Conservation (phyloP, 2,113 vertebrate species). For the Sander vitreus region DNA sequence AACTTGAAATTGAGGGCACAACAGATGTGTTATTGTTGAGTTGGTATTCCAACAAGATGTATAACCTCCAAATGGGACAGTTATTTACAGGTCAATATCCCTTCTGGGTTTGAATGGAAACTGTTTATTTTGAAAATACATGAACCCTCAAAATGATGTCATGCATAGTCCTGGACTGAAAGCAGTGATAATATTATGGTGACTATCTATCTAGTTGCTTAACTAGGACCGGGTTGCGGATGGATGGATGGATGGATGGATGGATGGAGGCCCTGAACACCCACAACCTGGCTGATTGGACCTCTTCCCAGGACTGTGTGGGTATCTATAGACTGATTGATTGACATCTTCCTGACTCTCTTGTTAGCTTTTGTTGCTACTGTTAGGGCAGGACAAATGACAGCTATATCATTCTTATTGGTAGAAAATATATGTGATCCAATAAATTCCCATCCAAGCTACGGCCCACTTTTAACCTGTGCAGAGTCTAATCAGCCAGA, state of each 20-base stretch:
- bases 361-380: too few relatives aligned
- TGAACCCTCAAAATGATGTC: slow-evolving; percentile 19
- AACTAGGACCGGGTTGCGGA: background rate
- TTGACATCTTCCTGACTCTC: too few relatives aligned
- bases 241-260: background rate
- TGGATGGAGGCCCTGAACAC: too few relatives aligned
- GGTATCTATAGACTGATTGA: too few relatives aligned
- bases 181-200: slow-evolving; percentile 17
- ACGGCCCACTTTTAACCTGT: too few relatives aligned
- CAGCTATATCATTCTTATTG: too few relatives aligned
- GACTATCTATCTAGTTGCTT: background rate
- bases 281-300: too few relatives aligned
- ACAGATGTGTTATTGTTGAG: slow-evolving; percentile 36
- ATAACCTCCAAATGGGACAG: slow-evolving; percentile 29
- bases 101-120: slow-evolving; percentile 23
- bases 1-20: slow-evolving; percentile 63
- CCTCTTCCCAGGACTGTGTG: too few relatives aligned
- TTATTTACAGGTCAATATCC: slow-evolving; percentile 49
- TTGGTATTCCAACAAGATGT: slow-evolving; percentile 44
- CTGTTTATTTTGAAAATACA: slow-evolving; percentile 32
- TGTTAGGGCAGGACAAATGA: too few relatives aligned
- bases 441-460: too few relatives aligned
- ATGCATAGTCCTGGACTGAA: background rate
- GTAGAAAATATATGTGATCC: too few relatives aligned
- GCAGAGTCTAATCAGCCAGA: too few relatives aligned